Evolutionary conservation across 2,888 invertebrate species (phyloP).

Genomic region (Lithophane leautieri): DNA sequence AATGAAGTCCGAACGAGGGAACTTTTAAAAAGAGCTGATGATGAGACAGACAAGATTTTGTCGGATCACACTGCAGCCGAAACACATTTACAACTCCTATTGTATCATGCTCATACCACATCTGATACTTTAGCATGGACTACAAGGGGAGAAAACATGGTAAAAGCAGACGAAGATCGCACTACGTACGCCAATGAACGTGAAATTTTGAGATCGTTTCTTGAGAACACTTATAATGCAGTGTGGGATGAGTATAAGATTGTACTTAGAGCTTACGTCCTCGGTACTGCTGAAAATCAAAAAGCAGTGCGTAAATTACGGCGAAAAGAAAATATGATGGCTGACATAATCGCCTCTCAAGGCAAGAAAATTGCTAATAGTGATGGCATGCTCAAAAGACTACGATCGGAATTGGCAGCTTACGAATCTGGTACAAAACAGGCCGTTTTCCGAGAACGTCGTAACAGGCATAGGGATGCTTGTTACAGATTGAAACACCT

Average conservation of each 20-base stretch:
- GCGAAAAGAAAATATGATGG: conserved; percentile 84
- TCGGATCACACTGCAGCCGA: conserved; percentile 82
- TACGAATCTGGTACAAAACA: conserved; percentile 87
- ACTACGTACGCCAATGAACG: conserved; percentile 78
- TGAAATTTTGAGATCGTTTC: conserved; percentile 81
- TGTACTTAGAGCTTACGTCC: conserved; percentile 81
- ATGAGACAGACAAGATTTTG: conserved; percentile 72
- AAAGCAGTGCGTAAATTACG: conserved; percentile 83
- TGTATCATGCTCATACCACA: conserved; percentile 81
- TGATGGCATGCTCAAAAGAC: conserved; percentile 79
- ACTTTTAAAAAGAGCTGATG: conserved; percentile 76
- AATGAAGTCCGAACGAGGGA: conserved; percentile 76
- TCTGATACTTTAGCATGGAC: conserved; percentile 83
- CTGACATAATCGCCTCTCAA: conserved; percentile 86
- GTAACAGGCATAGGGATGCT: conserved; percentile 82
- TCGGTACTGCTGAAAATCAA: conserved; percentile 83
- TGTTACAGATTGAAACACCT: conserved; percentile 78
- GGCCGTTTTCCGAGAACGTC: conserved; percentile 84
- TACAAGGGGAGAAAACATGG: conserved; percentile 83
- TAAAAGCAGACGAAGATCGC: conserved; percentile 85
- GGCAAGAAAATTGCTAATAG: conserved; percentile 84
- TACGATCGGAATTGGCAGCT: conserved; percentile 81
- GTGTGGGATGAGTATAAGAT: conserved; percentile 86
- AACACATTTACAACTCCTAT: conserved; percentile 83
- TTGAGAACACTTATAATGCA: conserved; percentile 81